Base-by-base conservation (phyloP, 2,113 vertebrate species). In the Neopipo cinnamomea region DNA sequence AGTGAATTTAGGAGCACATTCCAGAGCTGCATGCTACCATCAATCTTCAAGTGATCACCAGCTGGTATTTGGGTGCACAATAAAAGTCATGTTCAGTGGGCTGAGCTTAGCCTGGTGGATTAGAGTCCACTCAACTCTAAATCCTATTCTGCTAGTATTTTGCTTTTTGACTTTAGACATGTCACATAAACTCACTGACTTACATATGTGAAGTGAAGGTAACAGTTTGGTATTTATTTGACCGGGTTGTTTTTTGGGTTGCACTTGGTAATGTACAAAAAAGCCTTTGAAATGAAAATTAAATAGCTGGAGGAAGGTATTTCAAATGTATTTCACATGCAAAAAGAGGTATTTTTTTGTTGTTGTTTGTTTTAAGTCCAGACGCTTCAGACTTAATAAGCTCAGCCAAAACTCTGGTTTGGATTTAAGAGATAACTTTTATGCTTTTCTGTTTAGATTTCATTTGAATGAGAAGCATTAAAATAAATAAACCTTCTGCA, bases 1-100 rank as follows among this genome's bases (percentile, higher is more conserved):
- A 94, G 61, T 50, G 91, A 96, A 94, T 94, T 96, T 96, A 96
- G 79, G 73, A 93, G 87, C 92, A 89, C 96, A 96, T 96, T 96
- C 96, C 96, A 93, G 79, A 96, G 88, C 88, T 91, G 76, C 65
- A 56, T 53, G 79, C 92, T 93, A 89, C 92, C 92, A 96, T 96
- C 95, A 96, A 81, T 97, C 96, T 97, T 89, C 25, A 37, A 92
- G 68, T 72, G 93, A 94, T 92, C 93, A 92, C 93, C 85, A 95
- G 90, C 88, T 84, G 93, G 91, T 84, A 84, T 94, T 94, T 92
- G 79, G 62, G 91, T 67, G 86, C 49, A 94, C 88, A 95, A 93
- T 86, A 92, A 93, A 97, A 92, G 92, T 41, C 85, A 93, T 78
- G 93, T 88, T 91, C 92, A 94, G 65, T 61, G 72, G 50, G 46